Conservation (phyloP, 1,140 invertebrate genomes). For the Caenorhabditis latens region DNA sequence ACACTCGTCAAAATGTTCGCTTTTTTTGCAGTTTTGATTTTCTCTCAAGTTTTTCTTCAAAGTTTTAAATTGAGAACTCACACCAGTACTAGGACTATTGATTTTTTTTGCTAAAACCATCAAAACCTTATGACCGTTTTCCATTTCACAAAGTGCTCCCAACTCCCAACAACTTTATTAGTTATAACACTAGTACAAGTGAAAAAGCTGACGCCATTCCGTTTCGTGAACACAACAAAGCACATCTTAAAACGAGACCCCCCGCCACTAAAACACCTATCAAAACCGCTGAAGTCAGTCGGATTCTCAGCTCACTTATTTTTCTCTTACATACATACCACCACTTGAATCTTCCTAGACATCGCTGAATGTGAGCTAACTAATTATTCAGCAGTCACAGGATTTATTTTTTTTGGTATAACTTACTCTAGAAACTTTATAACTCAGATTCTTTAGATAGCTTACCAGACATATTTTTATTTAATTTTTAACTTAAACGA, state of each 20-base stretch:
- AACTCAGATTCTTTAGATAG: too few species aligned
- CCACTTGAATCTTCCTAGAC: not conserved
- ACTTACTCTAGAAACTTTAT: too few species aligned
- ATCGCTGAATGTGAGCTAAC: too few species aligned
- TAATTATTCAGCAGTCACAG: too few species aligned
- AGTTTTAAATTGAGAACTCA: too few species aligned
- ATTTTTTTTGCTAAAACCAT: too few species aligned
- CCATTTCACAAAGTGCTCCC: not conserved
- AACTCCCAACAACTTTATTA: not conserved
- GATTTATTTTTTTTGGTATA: too few species aligned
- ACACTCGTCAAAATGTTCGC: slow-evolving; percentile 34
- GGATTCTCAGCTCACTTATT: not conserved
- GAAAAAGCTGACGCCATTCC: slow-evolving; percentile 27
- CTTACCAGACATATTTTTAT: too few species aligned
- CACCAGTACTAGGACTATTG: too few species aligned
- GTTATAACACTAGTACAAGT: not conserved
- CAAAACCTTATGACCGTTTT: too few species aligned
- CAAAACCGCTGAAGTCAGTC: slow-evolving; percentile 49
- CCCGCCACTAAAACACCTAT: slow-evolving; percentile 50
- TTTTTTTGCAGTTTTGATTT: not conserved
- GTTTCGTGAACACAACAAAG: slow-evolving; percentile 20
- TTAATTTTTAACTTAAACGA: too few species aligned
- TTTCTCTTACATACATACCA: not conserved
- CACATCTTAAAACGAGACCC: not conserved
- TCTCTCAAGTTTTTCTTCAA: not conserved